Evolutionary conservation across 2,797 vertebrate species (phyloP), one percentile per base, ranked within the genome.

Genomic region (Staurois parvus): DNA sequence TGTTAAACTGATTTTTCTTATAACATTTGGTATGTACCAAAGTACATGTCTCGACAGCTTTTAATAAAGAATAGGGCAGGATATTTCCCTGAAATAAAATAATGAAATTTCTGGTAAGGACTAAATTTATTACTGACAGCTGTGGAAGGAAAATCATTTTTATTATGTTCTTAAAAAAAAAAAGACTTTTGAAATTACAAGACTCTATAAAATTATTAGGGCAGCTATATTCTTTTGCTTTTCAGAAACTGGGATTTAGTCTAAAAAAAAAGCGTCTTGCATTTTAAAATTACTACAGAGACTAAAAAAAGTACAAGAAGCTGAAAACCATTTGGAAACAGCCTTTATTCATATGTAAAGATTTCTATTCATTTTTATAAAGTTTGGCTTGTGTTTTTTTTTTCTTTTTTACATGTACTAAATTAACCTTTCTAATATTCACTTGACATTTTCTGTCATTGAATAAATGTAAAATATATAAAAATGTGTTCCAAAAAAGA

Each of bases 81-180:
- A 69, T 37, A 37, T 69, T 59, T 84, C 73, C 64, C n/a, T 56
- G 64, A 69, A 84, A 84, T 64, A 29, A 84, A 76, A 40, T 28
- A 76, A 8, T 76, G 15, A 26, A 5, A 84, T 56, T 84, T 67
- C 42, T 84, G 73, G 62, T 69, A 69, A 69, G 48, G 15, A 52
- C 29, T 81, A 73, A 70, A 56, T 76, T 56, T 56, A 56, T 75
- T 24, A 28, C 9, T 68, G 59, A 76, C 62, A 76, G 72, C 40
- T 68, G 32, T 15, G 40, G 48, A 75, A 29, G 37, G 67, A 83
- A 81, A 82, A 74, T 45, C 56, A 34, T 56, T 70, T 76, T 84
- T 42, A 40, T 59, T 84, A 37, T 30, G 37, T 70, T 59, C 64
- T 28, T n/a, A 26, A 21, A 52, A 75, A 67, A n/a, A 83, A 72